Conservation (phyloP, 2,797 vertebrate genomes). For the Syndactyla subalaris region DNA sequence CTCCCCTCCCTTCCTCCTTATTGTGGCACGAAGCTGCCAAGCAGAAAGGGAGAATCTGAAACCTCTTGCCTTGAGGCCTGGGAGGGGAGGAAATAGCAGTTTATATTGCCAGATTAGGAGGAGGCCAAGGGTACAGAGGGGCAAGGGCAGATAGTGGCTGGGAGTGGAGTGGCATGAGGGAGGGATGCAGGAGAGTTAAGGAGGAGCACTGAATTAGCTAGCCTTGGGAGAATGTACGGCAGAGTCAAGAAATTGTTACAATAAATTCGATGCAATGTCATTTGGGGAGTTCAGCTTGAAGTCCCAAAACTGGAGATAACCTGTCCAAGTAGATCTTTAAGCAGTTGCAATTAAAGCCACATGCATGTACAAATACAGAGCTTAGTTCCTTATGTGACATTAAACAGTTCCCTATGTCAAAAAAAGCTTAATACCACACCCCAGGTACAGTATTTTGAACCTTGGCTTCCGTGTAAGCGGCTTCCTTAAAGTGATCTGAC, state of each 20-base stretch:
- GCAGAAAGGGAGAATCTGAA: background rate
- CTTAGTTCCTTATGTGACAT: background rate
- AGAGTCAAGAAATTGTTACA: background rate
- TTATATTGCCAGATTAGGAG: background rate
- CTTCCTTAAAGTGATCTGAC: background rate
- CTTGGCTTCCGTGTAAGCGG: background rate
- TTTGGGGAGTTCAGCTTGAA: background rate
- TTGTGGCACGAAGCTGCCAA: background rate
- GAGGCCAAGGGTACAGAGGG: background rate
- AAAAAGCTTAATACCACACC: background rate
- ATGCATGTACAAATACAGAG: rapidly evolving
- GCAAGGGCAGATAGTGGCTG: background rate
- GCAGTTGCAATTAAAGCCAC: background rate
- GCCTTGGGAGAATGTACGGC: background rate
- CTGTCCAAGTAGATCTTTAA: background rate
- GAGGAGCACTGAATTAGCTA: background rate
- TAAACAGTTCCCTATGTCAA: background rate
- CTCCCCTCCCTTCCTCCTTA: background rate
- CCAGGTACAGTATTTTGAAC: background rate
- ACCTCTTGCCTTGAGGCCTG: background rate
- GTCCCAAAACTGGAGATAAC: background rate
- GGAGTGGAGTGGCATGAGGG: background rate
- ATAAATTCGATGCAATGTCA: background rate
- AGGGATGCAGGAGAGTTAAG: background rate
- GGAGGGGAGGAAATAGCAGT: background rate